Conservation (phyloP, 2,113 vertebrate species). For the Orthonyx spaldingii region DNA sequence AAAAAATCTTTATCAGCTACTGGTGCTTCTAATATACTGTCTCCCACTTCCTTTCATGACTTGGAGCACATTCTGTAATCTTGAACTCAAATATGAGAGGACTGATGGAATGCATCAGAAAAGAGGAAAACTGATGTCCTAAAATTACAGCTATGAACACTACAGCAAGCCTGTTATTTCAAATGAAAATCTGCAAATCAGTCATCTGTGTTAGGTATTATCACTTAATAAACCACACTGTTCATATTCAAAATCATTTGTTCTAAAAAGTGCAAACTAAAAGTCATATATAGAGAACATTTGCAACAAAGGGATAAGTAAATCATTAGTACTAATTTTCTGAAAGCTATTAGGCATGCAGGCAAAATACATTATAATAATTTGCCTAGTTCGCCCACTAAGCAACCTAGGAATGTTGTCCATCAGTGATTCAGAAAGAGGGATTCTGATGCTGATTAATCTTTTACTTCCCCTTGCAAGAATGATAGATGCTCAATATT, state of each 20-base stretch:
- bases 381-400: neutral
- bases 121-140: neutral
- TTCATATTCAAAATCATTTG: neutral
- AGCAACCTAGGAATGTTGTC: neutral
- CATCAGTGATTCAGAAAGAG: neutral
- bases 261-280: neutral
- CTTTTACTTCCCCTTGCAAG: neutral
- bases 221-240: neutral
- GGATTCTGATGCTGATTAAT: neutral
- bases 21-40: rapidly evolving
- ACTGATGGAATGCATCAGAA: neutral
- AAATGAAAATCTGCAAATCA: neutral
- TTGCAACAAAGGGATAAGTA: neutral
- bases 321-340: neutral
- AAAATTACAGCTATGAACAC: neutral
- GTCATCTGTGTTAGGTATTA: rapidly evolving
- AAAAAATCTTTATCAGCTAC: neutral
- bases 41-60: neutral
- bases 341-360: neutral
- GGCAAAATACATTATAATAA: neutral
- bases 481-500: neutral
- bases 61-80: neutral
- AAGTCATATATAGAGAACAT: neutral
- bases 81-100: neutral
- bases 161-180: neutral